Evolutionary conservation across 2,888 invertebrate species (phyloP), one percentile per base, ranked within the genome.

Genomic region (Lycophotia porphyrea): DNA sequence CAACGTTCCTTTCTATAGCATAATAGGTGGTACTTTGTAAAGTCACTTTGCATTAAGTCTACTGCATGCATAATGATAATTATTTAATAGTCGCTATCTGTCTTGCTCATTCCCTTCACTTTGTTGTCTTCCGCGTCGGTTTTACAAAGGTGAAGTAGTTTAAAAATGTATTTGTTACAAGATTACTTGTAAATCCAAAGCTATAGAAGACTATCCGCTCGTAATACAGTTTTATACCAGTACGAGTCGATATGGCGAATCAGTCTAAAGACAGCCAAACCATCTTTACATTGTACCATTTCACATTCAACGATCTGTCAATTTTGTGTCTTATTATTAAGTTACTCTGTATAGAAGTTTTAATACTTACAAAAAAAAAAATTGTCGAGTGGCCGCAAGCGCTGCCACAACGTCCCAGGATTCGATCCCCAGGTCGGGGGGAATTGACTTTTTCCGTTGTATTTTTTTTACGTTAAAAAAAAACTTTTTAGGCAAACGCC

Each of bases 101-200:
- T 49, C 42, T 49, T 31, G 31, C 49, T 21, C n/a, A 44, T 21
- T 36, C 79, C 79, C 65, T 81, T 73, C 69, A 69, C 81, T 73
- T 73, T 1, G 2, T 27, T 61, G 11, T 49, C 80, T 81, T 79
- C 84, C 80, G 81, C 27, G 24, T 83, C 34, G 13, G 11, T 39
- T 31, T 13, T 18, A 18, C 24, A 49, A 52, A 60, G n/a, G 21
- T 78, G 49, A n/a, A n/a, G 7, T 55, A 0, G 3, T 18, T 64
- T 15, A 21, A 44, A 67, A 74, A 31, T n/a, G n/a, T n/a, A n/a
- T n/a, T n/a, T n/a, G n/a, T n/a, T n/a, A 69, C 24, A 27, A 47
- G 15, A 66, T n/a, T n/a, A 24, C 15, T 64, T 7, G 5, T 64
- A 11, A 21, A 44, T 44, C 5, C 11, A 21, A 66, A 66, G 24